Evolutionary conservation across 1,140 invertebrate genomes (phyloP).

Genomic region (Orius laevigatus): DNA sequence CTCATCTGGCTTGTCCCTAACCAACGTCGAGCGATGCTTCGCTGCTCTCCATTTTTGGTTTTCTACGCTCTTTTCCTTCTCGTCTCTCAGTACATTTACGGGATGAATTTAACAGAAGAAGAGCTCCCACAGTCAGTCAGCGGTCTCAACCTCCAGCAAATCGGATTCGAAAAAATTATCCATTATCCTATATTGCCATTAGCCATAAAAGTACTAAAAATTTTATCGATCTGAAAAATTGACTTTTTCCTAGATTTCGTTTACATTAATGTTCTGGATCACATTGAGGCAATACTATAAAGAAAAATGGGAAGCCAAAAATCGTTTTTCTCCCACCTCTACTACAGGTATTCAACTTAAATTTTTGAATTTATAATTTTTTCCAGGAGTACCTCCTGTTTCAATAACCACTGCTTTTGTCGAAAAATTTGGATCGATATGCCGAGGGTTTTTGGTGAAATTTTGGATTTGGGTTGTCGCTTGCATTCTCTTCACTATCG

Average conservation of each 20-base stretch:
- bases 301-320: slow-evolving; percentile 46
- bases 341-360: too few relatives aligned
- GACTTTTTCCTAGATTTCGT: slow-evolving; percentile 44
- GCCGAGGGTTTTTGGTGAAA: slow-evolving; percentile 60
- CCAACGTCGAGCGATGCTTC: slow-evolving; percentile 77
- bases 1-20: slow-evolving; percentile 90
- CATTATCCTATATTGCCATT: slow-evolving; percentile 56
- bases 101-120: slow-evolving; percentile 67
- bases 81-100: slow-evolving; percentile 77
- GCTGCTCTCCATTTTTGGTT: slow-evolving; percentile 78
- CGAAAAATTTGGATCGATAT: too few relatives aligned
- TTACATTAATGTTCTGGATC: slow-evolving; percentile 88
- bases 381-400: too few relatives aligned
- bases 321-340: slow-evolving; percentile 39
- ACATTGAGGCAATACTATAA: slow-evolving; percentile 78
- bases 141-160: slow-evolving; percentile 35
- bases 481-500: slow-evolving; percentile 81
- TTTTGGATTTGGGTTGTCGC: slow-evolving; percentile 95
- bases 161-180: slow-evolving; percentile 61
- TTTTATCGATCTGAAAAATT: neutral
- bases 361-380: too few relatives aligned
- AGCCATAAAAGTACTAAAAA: slow-evolving; percentile 49
- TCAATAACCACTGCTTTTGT: too few relatives aligned
- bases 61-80: slow-evolving; percentile 77
- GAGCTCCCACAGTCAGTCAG: slow-evolving; percentile 52